These are phyloP conservation scores for Sturnus vulgaris DNA, from an alignment of 2,113 vertebrate genomes.

Conservation along the genomic window DNA sequence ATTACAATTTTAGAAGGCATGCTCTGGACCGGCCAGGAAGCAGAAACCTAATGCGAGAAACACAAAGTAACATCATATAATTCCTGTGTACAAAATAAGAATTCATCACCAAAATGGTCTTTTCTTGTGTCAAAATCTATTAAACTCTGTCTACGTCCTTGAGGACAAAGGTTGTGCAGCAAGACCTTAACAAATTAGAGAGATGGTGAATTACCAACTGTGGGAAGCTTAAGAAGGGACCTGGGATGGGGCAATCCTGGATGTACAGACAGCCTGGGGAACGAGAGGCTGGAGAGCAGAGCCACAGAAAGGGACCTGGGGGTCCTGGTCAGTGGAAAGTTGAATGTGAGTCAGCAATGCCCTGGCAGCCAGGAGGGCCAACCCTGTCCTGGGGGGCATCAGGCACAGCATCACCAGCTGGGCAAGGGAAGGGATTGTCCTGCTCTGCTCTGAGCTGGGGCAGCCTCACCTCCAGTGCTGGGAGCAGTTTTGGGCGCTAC, in stretches of 20 bases:
- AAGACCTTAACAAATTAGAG: not conserved
- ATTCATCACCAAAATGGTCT: not conserved
- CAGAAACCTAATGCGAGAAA: not conserved
- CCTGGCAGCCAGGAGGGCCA: not conserved
- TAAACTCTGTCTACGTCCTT: not conserved
- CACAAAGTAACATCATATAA: not conserved
- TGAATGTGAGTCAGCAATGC: not conserved
- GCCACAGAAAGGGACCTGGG: not conserved
- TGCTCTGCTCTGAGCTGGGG: accelerated
- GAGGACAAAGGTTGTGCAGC: not conserved
- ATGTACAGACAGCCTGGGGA: too few species aligned
- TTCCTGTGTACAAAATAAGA: not conserved
- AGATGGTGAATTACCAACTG: not conserved
- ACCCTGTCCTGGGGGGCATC: accelerated
- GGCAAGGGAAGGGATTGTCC: not conserved
- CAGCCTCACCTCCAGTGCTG: accelerated
- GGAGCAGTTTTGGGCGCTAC: accelerated
- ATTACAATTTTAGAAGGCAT: not conserved
- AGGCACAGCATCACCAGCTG: accelerated
- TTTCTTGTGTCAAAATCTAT: not conserved
- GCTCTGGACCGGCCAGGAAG: not conserved
- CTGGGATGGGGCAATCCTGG: not conserved
- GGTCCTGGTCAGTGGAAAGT: not conserved
- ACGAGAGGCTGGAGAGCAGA: not conserved
- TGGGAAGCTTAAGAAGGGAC: not conserved